Conservation (phyloP, 1,140 invertebrate genomes). For the Leptinotarsa undecemlineata region DNA sequence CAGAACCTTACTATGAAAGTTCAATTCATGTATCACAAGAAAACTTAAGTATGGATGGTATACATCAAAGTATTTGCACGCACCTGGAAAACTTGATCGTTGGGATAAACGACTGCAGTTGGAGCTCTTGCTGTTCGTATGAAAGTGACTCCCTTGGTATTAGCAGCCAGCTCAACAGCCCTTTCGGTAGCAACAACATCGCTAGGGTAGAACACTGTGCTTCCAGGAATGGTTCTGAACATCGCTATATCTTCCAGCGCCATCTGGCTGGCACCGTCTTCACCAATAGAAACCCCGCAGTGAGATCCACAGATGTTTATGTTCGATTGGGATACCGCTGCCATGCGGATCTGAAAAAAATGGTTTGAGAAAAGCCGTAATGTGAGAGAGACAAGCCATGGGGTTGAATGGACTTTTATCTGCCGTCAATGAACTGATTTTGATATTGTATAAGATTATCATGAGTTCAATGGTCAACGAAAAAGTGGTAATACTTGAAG, state of each 20-base stretch:
- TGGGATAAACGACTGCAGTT: constrained; percentile 85
- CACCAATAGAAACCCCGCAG: constrained; percentile 93
- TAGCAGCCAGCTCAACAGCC: constrained; percentile 95
- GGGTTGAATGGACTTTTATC: too few relatives aligned
- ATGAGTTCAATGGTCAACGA: too few relatives aligned
- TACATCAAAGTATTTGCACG: constrained; percentile 37
- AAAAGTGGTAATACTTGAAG: too few relatives aligned
- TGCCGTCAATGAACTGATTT: too few relatives aligned
- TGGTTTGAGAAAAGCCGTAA: too few relatives aligned
- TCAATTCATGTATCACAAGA: too few relatives aligned
- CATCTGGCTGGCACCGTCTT: constrained; percentile 99
- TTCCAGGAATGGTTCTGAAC: constrained; percentile 90
- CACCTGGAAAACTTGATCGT: constrained; percentile 81
- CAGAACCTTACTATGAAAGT: too few relatives aligned
- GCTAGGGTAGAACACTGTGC: constrained; percentile 95
- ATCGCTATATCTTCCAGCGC: constrained; percentile 96
- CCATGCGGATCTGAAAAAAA: constrained; percentile 87
- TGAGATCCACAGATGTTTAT: constrained; percentile 97
- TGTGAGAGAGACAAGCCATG: too few relatives aligned
- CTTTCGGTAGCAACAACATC: constrained; percentile 95
- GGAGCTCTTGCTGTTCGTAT: constrained; percentile 93
- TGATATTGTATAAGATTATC: too few relatives aligned
- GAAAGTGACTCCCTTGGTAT: constrained; percentile 93
- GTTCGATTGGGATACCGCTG: constrained; percentile 96
- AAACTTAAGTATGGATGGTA: too few relatives aligned